Conservation (phyloP, 2,888 invertebrate genomes). For the Volucella bombylans region DNA sequence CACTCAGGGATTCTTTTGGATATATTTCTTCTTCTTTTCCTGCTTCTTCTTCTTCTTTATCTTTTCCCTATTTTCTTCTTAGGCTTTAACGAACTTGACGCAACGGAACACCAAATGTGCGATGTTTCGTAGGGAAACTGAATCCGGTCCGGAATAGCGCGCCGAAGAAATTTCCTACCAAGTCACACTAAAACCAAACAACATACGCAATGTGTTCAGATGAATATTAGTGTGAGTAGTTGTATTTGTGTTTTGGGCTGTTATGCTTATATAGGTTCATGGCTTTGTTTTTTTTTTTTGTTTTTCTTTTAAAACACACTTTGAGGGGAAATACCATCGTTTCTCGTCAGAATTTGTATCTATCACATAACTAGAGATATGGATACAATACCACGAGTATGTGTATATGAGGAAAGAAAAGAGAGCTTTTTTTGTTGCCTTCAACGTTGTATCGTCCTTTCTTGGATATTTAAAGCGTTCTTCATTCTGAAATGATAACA, state of each 20-base stretch:
- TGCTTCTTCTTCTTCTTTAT: too few relatives aligned
- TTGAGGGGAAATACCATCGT: slow-evolving; percentile 37
- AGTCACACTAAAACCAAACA: not conserved
- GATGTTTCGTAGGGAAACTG: slow-evolving; percentile 35
- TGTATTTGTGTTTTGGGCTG: not conserved
- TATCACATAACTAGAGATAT: too few relatives aligned
- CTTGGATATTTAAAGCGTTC: slow-evolving; percentile 58
- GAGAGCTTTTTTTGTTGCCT: slow-evolving; percentile 49
- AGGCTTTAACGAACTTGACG: slow-evolving; percentile 14
- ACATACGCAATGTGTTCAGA: not conserved
- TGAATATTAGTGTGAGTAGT: too few relatives aligned
- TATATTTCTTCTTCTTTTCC: too few relatives aligned
- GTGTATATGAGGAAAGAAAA: not conserved
- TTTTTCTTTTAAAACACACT: slow-evolving; percentile 13
- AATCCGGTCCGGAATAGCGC: slow-evolving; percentile 21
- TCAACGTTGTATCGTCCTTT: slow-evolving; percentile 1
- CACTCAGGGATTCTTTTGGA: slow-evolving; percentile 41
- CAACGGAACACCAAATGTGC: slow-evolving; percentile 16
- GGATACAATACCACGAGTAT: too few relatives aligned
- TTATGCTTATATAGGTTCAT: not conserved
- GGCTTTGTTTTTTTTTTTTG: not conserved
- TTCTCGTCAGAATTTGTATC: slow-evolving; percentile 1
- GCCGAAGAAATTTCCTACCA: slow-evolving; percentile 5
- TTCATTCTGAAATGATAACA: slow-evolving; percentile 62
- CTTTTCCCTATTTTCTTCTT: too few relatives aligned